Evolutionary conservation across 2,113 vertebrate species (phyloP), one percentile per base, ranked within the genome.

Genomic region (Odontophorus gujanensis): DNA sequence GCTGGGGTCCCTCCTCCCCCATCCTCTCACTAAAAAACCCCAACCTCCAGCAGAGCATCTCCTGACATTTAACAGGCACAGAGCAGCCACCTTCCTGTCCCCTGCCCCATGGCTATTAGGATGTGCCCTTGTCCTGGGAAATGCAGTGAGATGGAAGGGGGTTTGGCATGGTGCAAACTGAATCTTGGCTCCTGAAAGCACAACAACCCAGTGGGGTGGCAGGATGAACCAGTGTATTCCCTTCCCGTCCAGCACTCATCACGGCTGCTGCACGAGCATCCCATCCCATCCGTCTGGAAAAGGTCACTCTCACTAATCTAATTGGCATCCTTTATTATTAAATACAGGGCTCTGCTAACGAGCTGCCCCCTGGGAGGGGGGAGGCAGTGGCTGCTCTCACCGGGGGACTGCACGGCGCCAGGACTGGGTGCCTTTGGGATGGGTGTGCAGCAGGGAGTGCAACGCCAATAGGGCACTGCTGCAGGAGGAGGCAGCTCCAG

Each of bases 201-300:
- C 58, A 65, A 81, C 90, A 42, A 13, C 45, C 4, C 7, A 16
- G 6, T 9, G 32, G 71, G 48, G 59, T 4, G 40, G 43, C 80
- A 32, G 38, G 36, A 38, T 48, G 26, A 3, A 66, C 21, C 3
- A 9, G 25, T 18, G n/a, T 8, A 14, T 45, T 79, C 74, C 69
- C 21, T 63, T 76, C 30, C 62, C 0, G 3, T 0, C 0, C 5
- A 26, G 76, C 7, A 6, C 66, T 32, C 0, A 30, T n/a, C 28
- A 1, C 25, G 34, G 80, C 22, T 2, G 1, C 15, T 0, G 0
- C 11, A 21, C 4, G 24, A 82, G 55, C 51, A 4, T 74, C 85
- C 58, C 80, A 32, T 91, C 94, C 85, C 80, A 32, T 90, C 94
- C 85, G 5, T 83, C 89, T 76, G 76, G 81, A 45, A 92, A 95